Evolutionary conservation across 2,113 vertebrate genomes (phyloP).

Genomic region (Mesoclemmys tuberculata): DNA sequence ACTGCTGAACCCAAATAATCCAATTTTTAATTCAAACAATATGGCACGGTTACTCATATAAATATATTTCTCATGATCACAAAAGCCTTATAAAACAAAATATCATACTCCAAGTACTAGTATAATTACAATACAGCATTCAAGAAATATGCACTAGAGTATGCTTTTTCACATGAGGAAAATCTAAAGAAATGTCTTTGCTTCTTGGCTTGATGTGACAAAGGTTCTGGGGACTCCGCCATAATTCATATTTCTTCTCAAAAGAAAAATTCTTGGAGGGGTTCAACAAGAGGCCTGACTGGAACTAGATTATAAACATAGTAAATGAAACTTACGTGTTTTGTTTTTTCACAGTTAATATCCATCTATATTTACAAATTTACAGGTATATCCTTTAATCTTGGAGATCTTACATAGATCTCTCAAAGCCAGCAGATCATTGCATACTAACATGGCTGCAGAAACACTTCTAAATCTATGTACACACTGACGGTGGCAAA

Average conservation of each 20-base stretch:
- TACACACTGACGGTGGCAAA: no score
- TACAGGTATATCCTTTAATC: background rate
- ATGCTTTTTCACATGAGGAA: background rate
- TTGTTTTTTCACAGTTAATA: background rate
- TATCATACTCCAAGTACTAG: background rate
- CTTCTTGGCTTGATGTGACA: background rate
- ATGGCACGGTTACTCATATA: background rate
- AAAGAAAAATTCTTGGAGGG: background rate
- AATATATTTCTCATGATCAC: background rate
- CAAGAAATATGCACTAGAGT: background rate
- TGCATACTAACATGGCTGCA: rapidly evolving
- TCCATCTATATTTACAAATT: background rate
- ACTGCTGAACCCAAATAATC: background rate
- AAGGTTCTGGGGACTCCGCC: background rate
- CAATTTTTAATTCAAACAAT: background rate
- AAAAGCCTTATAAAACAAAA: background rate
- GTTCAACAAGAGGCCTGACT: rapidly evolving
- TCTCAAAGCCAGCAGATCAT: background rate
- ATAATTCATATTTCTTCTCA: background rate
- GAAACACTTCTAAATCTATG: background rate
- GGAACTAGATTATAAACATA: background rate
- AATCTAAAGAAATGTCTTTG: background rate
- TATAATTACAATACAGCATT: rapidly evolving
- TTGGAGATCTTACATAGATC: background rate
- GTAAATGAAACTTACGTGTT: background rate